Evolutionary conservation across 1,140 invertebrate species (phyloP).

Genomic region (Tenebrio molitor): DNA sequence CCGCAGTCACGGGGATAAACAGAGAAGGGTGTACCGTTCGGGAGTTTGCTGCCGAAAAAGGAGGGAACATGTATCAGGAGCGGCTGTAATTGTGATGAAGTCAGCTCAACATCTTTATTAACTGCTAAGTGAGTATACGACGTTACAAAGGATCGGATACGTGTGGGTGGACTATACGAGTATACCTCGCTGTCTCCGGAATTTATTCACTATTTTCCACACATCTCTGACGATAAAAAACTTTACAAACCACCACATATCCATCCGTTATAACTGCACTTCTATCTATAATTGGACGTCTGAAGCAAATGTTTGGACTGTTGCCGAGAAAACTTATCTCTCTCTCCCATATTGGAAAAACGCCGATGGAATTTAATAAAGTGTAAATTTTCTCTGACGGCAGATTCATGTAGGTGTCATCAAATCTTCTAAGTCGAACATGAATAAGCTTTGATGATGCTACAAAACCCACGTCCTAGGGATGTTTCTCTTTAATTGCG

Average conservation of each 20-base stretch:
- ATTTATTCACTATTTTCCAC: slow-evolving; percentile 16
- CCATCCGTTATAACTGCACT: no score
- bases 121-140: slow-evolving; percentile 53
- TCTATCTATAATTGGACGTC: no score
- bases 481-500: no score
- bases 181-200: slow-evolving; percentile 1
- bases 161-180: slow-evolving; percentile 11
- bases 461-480: no score
- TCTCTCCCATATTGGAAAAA: slow-evolving; percentile 8
- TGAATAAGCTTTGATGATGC: not conserved
- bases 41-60: slow-evolving; percentile 40
- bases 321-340: slow-evolving; percentile 1
- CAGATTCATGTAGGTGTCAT: slow-evolving; percentile 5
- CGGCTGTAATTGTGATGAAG: slow-evolving; percentile 61
- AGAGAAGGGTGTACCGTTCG: slow-evolving; percentile 17
- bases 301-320: slow-evolving; percentile 1
- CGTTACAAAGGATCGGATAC: slow-evolving; percentile 35
- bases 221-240: slow-evolving; percentile 4
- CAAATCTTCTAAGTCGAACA: not conserved
- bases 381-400: slow-evolving; percentile 29
- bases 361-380: slow-evolving; percentile 17
- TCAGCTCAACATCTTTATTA: slow-evolving; percentile 63
- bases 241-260: not conserved
- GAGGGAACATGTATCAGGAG: slow-evolving; percentile 44
- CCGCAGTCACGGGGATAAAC: slow-evolving; percentile 23